A percentile compares a stretch with the other conserved stretches of the same genome.
Conservation (phyloP, 2,113 vertebrate genomes). For the Syrrhaptes paradoxus region DNA sequence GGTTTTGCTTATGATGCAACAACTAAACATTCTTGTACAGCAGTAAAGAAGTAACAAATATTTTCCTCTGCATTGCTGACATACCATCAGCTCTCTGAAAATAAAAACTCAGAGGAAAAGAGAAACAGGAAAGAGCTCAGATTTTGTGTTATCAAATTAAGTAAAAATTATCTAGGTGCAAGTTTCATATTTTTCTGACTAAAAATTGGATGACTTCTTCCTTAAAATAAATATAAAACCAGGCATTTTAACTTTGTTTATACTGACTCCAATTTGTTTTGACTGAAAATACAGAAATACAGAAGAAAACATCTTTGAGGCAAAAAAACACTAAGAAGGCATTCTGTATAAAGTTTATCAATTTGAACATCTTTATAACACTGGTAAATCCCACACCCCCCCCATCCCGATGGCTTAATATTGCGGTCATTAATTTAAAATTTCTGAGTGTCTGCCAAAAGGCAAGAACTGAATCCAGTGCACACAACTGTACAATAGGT, state of each 20-base stretch:
- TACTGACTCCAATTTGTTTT: not conserved
- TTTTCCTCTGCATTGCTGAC: not conserved
- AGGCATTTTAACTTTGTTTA: not conserved
- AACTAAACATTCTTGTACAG: not conserved
- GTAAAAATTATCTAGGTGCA: not conserved
- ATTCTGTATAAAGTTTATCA: not conserved
- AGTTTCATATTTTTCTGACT: not conserved
- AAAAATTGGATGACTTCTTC: not conserved
- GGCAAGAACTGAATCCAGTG: constrained; percentile 77
- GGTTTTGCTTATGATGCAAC: not conserved
- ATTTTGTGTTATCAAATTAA: not conserved
- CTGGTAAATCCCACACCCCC: not conserved
- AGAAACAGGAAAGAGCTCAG: not conserved
- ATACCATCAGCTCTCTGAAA: not conserved
- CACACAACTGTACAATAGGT: constrained; percentile 75
- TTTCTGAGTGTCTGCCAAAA: constrained; percentile 70
- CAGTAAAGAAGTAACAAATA: not conserved
- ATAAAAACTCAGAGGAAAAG: not conserved
- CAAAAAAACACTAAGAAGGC: not conserved
- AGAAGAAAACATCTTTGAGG: not conserved
- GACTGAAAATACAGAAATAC: not conserved
- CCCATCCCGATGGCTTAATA: constrained; percentile 63
- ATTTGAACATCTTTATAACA: not conserved
- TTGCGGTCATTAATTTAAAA: constrained; percentile 57
- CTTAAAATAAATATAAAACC: not conserved